Conservation (phyloP, 2,113 vertebrate genomes). For the Vidua macroura region DNA sequence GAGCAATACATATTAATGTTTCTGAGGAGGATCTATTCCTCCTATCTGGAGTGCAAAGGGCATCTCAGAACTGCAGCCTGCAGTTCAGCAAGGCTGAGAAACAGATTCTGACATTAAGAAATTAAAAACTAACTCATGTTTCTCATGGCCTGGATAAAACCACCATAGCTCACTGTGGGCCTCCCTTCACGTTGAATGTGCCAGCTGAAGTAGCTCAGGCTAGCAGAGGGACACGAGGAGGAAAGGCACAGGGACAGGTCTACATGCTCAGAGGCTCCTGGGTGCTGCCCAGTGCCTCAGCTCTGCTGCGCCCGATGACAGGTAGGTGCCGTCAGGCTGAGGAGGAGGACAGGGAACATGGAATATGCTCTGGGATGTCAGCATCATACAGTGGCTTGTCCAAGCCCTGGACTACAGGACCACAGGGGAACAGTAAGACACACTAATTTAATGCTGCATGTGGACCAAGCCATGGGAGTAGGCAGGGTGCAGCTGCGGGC, state of each 20-base stretch:
- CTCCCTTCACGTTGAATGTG: not conserved
- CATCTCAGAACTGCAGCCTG: not conserved
- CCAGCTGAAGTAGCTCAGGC: accelerated
- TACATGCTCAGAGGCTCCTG: not conserved
- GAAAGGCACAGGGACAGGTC: not conserved
- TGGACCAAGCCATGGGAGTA: not conserved
- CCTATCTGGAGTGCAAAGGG: not conserved
- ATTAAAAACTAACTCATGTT: not conserved
- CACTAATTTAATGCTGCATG: not conserved
- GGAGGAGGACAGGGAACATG: not conserved
- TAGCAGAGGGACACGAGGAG: not conserved
- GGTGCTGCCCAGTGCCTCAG: not conserved
- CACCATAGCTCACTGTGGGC: not conserved
- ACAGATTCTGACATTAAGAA: not conserved
- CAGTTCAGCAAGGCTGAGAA: not conserved
- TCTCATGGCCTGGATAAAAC: not conserved
- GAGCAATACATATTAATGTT: not conserved
- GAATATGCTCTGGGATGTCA: not conserved
- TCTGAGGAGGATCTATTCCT: not conserved
- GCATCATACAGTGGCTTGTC: not conserved
- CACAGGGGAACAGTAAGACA: not conserved
- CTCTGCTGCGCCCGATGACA: accelerated
- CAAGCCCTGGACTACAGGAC: not conserved
- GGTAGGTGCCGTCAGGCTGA: accelerated
- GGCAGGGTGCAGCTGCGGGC: not conserved